phyloP scores from a whole-genome alignment of 2,797 vertebrate genomes.

The Macropus fuliginosus region DNA sequence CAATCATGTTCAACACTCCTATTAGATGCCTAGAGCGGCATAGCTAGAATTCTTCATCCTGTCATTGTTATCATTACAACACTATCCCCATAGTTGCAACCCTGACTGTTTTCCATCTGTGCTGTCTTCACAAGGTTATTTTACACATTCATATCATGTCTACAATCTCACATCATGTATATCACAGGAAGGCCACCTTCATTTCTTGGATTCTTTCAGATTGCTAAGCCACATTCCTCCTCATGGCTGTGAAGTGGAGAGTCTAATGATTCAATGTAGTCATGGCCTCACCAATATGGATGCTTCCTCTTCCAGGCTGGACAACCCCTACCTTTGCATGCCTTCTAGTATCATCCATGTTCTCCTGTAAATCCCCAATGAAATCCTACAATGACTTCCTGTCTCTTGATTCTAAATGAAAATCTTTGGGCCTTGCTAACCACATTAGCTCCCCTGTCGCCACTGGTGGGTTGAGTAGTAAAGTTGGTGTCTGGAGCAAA shows the following conservation, averaged over 20 bases:
- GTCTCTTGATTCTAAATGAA: neutral
- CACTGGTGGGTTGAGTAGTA: neutral
- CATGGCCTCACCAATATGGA: neutral
- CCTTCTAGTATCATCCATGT: neutral
- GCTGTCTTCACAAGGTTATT: neutral
- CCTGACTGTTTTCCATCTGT: neutral
- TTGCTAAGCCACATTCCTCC: neutral
- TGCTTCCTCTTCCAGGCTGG: neutral
- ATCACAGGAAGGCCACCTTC: neutral
- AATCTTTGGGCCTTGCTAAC: neutral
- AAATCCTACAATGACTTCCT: neutral
- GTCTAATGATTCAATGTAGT: neutral
- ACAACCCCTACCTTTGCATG: neutral
- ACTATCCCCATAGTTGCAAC: neutral
- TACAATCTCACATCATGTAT: neutral
- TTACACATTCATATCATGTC: neutral
- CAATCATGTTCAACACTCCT: neutral
- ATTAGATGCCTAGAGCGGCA: neutral
- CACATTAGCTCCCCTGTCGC: neutral
- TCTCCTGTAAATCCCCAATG: neutral
- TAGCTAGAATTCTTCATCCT: neutral
- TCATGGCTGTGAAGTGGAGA: neutral
- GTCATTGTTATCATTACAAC: neutral
- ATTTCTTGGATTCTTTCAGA: neutral
- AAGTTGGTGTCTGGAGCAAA: neutral